These are phyloP conservation scores for Harlomillsia oculata DNA, from an alignment of 1,140 invertebrate genomes.

Conservation along the genomic window DNA sequence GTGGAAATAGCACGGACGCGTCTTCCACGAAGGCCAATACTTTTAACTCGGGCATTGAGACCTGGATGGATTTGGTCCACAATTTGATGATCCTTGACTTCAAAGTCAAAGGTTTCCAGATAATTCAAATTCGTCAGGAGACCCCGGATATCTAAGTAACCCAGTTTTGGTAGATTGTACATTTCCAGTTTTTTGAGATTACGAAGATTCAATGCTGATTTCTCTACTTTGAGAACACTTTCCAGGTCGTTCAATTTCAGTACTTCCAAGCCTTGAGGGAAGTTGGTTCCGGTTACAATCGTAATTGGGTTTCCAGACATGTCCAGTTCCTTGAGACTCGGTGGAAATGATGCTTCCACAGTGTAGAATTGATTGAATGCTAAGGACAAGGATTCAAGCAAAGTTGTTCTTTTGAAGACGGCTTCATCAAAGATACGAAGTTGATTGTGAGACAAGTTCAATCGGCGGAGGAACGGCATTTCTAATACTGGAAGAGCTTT, in stretches of 20 bases:
- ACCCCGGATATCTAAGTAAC: constrained; percentile 72
- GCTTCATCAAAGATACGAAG: constrained; percentile 54
- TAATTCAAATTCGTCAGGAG: constrained; percentile 49
- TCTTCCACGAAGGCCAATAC: constrained; percentile 62
- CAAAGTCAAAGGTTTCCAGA: constrained; percentile 57
- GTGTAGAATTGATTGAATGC: constrained; percentile 57
- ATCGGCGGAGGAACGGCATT: constrained; percentile 68
- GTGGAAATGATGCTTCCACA: constrained; percentile 44
- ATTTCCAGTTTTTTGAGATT: constrained; percentile 60
- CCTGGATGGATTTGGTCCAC: constrained; percentile 69
- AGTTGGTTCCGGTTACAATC: constrained; percentile 16
- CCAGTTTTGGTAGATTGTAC: constrained; percentile 48
- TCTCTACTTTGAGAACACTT: constrained; percentile 65
- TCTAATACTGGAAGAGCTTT: constrained; percentile 52
- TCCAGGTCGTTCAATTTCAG: constrained; percentile 58
- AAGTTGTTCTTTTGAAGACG: constrained; percentile 63
- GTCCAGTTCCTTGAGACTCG: constrained; percentile 53
- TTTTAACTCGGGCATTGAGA: constrained; percentile 64
- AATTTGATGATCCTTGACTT: constrained; percentile 71
- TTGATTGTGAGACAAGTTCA: constrained; percentile 73
- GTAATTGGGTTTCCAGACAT: constrained; percentile 67
- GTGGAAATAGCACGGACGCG: constrained; percentile 67
- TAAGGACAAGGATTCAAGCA: constrained; percentile 65
- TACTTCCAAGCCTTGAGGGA: constrained; percentile 46
- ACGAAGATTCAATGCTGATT: constrained; percentile 64